A percentile compares a stretch with the other conserved stretches of the same genome.
phyloP scores from a whole-genome alignment of 1,140 invertebrate genomes.

The Palaemon carinicauda region DNA sequence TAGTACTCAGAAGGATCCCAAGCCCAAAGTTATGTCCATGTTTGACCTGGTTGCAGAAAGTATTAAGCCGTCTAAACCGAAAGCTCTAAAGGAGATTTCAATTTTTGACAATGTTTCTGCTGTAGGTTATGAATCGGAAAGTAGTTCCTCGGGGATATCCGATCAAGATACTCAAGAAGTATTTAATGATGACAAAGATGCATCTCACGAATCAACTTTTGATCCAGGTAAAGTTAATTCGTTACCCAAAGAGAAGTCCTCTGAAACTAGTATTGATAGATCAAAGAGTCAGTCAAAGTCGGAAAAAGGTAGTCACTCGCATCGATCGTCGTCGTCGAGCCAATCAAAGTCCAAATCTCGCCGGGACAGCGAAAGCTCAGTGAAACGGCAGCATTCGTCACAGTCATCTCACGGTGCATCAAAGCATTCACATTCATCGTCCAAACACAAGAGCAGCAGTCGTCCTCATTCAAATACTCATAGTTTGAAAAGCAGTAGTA shows the following conservation, averaged over 20 bases:
- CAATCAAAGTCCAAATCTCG: not conserved
- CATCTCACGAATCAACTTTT: no score
- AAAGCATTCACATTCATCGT: conserved; percentile 29
- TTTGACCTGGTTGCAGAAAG: conserved; percentile 32
- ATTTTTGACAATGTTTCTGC: conserved; percentile 38
- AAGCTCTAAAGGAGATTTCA: conserved; percentile 48
- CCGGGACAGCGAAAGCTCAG: not conserved
- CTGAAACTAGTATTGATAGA: not conserved
- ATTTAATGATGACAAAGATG: not conserved
- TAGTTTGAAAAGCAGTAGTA: not conserved
- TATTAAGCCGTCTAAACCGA: not conserved
- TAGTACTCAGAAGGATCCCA: not conserved
- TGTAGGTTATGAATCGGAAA: not conserved
- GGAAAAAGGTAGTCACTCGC: not conserved
- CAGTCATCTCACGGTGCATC: not conserved
- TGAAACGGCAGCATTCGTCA: no score
- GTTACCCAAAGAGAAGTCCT: not conserved
- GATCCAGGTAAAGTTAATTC: no score
- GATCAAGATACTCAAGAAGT: not conserved
- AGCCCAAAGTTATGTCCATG: conserved; percentile 31
- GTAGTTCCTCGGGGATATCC: not conserved
- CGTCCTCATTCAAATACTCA: not conserved
- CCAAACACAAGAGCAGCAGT: conserved; percentile 22
- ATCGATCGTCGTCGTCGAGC: not conserved
- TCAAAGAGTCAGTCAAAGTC: not conserved